Evolutionary conservation across 2,113 vertebrate species (phyloP), one percentile per base, ranked within the genome.

Genomic region (Eurypyga helias): DNA sequence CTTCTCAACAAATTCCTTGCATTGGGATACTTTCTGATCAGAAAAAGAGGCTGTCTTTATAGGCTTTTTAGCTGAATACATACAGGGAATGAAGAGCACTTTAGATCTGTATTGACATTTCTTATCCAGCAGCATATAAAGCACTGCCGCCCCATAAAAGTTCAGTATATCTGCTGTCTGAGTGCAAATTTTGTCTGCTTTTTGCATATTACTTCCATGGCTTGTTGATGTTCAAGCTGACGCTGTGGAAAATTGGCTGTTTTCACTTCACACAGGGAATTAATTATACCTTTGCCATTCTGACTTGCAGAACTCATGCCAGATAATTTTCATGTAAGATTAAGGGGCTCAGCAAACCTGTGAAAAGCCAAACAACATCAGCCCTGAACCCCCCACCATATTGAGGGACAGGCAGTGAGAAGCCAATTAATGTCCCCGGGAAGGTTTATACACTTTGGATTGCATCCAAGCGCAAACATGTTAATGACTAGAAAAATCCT

Each of bases 191-290:
- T 87, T 71, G 6, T 54, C 69, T 80, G 29, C 49, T 69, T 95
- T 96, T 83, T 92, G 55, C 34, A 29, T 61, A 38, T 49, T 82
- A 36, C 77, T 95, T 95, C 77, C 18, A 49, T 62, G 45, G 76
- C 87, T 89, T 92, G 77, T 52, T 82, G 92, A 67, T 84, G 80
- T 84, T 92, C 80, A 61, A 87, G 54, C 69, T 72, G 72, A 87
- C 0, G 5, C 58, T 82, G 73, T 91, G 89, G 86, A 92, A 97
- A 96, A 87, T 71, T 58, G 73, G 45, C 54, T 76, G 49, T 79
- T 95, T 95, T 93, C 84, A 90, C 60, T 91, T 92, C 87, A 87
- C 70, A 94, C 23, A 46, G 77, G 83, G 92, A 90, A 89, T 79
- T 91, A 89, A 83, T 95, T 91, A 95, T 54, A 87, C 61, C 83